Evolutionary conservation across 2,113 vertebrate species (phyloP).

Genomic region (Phalacrocorax carbo): DNA sequence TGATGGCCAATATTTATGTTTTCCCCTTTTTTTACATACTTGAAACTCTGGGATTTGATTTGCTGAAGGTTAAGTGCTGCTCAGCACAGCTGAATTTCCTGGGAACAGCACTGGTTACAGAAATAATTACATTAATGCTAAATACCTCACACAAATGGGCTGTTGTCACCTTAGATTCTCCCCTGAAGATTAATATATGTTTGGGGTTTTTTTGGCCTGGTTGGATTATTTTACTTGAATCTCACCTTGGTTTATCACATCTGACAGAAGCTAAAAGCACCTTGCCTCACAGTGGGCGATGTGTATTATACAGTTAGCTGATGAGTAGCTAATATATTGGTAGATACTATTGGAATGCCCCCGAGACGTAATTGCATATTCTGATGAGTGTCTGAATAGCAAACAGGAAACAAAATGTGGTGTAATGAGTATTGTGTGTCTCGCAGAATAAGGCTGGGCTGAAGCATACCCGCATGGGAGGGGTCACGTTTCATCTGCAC

Average conservation of each 20-base stretch:
- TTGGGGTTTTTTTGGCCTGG: neutral
- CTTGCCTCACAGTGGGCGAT: neutral
- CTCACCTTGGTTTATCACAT: neutral
- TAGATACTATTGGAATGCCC: neutral
- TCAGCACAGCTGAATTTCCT: neutral
- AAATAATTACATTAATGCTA: neutral
- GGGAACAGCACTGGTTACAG: neutral
- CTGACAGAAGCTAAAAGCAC: neutral
- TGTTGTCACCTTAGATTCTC: neutral
- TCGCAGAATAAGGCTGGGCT: neutral
- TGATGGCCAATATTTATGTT: neutral
- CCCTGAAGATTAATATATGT: neutral
- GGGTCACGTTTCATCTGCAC: neutral
- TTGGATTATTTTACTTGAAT: neutral
- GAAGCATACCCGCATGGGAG: neutral
- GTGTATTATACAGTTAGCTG: neutral
- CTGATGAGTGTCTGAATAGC: neutral
- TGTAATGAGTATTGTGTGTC: neutral
- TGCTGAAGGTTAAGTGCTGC: neutral
- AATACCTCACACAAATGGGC: neutral
- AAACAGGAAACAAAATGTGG: neutral
- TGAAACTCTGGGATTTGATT: neutral
- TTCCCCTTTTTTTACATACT: neutral
- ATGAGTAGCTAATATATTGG: neutral
- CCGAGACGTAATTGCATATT: neutral